phyloP scores from a whole-genome alignment of 2,113 vertebrate species.

The Ageneiosus marmoratus region DNA sequence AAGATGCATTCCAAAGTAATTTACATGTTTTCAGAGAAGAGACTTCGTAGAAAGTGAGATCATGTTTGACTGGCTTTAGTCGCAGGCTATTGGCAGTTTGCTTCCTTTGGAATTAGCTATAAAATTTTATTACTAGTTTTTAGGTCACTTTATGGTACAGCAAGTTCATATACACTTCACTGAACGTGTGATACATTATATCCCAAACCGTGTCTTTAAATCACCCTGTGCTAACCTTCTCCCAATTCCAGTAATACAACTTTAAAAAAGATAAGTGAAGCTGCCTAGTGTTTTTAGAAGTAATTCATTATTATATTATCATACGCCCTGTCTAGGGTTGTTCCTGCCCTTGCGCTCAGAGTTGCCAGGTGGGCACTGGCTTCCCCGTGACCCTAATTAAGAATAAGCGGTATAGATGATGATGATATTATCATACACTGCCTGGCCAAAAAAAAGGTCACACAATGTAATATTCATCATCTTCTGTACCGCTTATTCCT shows the following conservation, averaged over 20 bases:
- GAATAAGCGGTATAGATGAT: no score
- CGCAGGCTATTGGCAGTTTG: background rate
- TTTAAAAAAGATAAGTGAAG: background rate
- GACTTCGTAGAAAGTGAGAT: background rate
- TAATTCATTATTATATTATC: no score
- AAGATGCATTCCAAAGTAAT: no score
- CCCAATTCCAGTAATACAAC: background rate
- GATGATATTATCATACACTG: no score
- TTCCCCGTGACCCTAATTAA: no score
- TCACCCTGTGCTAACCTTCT: background rate
- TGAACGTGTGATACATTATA: background rate
- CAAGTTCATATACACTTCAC: background rate
- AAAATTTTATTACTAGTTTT: background rate
- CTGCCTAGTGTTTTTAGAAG: no score
- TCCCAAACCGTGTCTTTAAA: background rate
- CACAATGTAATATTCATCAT: no score
- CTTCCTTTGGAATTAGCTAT: background rate
- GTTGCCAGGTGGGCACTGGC: no score
- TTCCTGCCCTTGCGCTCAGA: no score
- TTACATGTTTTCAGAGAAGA: background rate
- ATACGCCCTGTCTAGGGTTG: no score
- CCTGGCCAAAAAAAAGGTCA: no score
- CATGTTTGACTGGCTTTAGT: background rate
- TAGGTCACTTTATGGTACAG: background rate
- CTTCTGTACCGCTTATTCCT: no score